phyloP scores from a whole-genome alignment of 2,797 vertebrate species.

The Simalia tracyae region DNA sequence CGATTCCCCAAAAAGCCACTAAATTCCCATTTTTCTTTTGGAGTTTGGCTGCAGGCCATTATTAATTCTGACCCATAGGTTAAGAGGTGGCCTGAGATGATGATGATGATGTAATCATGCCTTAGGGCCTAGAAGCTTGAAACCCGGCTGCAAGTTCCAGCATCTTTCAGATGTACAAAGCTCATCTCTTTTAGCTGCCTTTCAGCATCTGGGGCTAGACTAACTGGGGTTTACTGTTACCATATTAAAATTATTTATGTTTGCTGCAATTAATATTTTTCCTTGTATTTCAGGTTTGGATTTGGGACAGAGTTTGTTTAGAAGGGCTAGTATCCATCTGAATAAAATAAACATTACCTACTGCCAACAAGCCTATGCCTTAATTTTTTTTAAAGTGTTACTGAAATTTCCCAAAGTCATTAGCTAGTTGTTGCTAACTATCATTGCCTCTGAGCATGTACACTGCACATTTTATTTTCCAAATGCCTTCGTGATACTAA shows the following conservation, averaged over 20 bases:
- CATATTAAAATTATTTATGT: not conserved
- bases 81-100: too few relatives aligned
- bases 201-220: not conserved
- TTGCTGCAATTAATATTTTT: not conserved
- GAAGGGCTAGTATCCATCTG: not conserved
- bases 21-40: not conserved
- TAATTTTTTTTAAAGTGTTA: conserved; percentile 53
- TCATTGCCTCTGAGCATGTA: conserved; percentile 61
- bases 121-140: not conserved
- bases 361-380: conserved; percentile 31
- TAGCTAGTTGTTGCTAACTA: conserved; percentile 60
- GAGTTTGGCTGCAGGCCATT: not conserved
- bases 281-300: not conserved
- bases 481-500: conserved; percentile 60
- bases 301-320: not conserved
- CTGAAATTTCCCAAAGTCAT: conserved; percentile 46
- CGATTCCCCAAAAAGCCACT: not conserved
- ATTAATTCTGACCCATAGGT: not conserved
- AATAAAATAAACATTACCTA: conserved; percentile 20
- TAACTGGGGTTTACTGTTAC: not conserved
- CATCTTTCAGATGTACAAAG: not conserved
- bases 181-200: not conserved
- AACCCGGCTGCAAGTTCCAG: not conserved
- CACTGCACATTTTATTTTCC: conserved; percentile 64
- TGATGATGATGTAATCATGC: not conserved